Evolutionary conservation across 2,113 vertebrate genomes (phyloP).

Genomic region (Falcunculus frontatus): DNA sequence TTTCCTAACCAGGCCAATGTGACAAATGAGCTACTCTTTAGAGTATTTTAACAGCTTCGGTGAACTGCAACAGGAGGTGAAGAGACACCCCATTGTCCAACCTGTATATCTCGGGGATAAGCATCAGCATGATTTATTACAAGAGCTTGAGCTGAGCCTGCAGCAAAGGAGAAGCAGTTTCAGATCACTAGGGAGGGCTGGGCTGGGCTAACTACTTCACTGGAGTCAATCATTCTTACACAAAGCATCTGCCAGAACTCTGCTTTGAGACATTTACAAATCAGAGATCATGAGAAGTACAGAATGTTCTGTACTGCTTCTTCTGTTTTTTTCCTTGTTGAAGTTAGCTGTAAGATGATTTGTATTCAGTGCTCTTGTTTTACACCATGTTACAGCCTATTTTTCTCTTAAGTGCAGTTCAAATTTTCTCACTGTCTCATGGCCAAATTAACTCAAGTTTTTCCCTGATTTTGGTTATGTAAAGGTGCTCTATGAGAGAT

Average conservation of each 20-base stretch:
- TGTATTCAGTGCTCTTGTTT: neutral
- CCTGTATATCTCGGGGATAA: neutral
- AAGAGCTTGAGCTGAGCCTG: neutral
- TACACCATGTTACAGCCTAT: neutral
- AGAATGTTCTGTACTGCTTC: neutral
- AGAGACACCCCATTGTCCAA: neutral
- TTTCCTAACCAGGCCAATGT: neutral
- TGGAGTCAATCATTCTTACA: constrained; percentile 19
- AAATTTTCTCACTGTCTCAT: neutral
- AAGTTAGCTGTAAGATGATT: constrained; percentile 8
- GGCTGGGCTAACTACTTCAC: neutral
- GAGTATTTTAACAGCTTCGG: neutral
- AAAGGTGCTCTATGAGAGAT: neutral
- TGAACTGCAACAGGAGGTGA: constrained; percentile 10
- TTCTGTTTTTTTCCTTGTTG: neutral
- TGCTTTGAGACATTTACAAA: constrained; percentile 5
- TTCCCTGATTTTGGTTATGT: neutral
- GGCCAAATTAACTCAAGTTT: neutral
- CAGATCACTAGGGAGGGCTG: neutral
- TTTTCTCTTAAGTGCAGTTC: neutral
- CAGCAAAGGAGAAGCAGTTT: constrained; percentile 17
- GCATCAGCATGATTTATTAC: neutral
- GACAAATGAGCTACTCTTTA: neutral
- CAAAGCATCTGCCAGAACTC: constrained; percentile 45
- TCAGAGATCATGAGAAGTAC: neutral